Evolutionary conservation across 2,888 invertebrate genomes (phyloP), one percentile per base, ranked within the genome.

Genomic region (Drosophila siamana): DNA sequence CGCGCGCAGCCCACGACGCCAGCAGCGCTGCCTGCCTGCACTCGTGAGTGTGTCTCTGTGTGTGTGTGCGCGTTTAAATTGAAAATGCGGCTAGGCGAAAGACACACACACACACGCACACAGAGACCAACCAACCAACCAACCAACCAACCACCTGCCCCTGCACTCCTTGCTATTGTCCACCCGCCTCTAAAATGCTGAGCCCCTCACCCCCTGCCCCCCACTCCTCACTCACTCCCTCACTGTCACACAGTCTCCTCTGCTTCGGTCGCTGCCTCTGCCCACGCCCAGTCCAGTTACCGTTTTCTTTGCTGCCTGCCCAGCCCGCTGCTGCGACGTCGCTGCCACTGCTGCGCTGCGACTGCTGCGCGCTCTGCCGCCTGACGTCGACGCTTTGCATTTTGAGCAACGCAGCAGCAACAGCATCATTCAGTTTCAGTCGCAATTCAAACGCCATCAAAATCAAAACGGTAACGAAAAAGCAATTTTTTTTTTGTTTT

Each of bases 371-470:
- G 28, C 33, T 3, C 11, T 11, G 33, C 33, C 33, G n/a, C n/a
- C 33, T 33, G 33, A 33, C 33, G 33, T 33, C 33, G 33, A n/a
- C 33, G 33, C 33, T 33, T 33, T 33, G 33, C 33, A 33, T 33
- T 33, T 33, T 67, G 19, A 51, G 51, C 68, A 26, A 28, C 28
- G 19, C 72, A 59, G 38, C 61, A 46, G 75, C 68, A 79, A 74
- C 81, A 81, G 80, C 80, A 82, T 82, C 81, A 87, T 81, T 78
- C 84, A 77, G 84, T 84, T 86, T 81, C 87, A 85, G 84, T 85
- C 88, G 88, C 84, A 85, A 85, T 88, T 84, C 84, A 88, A 85
- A 80, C 84, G 88, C 88, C 84, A 88, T 88, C 88, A 85, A 85
- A 88, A 84, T 88, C 86, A 88, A 85, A 85, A 88, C 84, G 84